Percentiles rank a stretch among this genome's conserved stretches.
phyloP scores from a whole-genome alignment of 2,797 vertebrate genomes.

The Paguma larvata region DNA sequence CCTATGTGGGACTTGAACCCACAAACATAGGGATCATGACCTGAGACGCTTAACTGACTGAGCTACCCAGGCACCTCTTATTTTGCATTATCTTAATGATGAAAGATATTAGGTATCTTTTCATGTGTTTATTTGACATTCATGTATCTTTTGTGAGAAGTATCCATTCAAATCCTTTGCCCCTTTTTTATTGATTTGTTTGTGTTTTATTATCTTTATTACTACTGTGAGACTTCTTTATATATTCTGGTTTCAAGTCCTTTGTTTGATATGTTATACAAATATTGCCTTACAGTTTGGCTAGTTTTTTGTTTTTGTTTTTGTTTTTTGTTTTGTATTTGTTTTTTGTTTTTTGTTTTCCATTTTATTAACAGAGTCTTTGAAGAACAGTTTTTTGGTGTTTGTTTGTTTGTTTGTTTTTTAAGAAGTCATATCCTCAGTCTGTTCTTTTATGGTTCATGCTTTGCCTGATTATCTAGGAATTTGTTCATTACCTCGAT shows the following conservation, averaged over 20 bases:
- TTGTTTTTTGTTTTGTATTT: not conserved
- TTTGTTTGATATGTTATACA: not conserved
- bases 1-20: no score
- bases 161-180: not conserved
- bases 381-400: not conserved
- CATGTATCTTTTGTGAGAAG: not conserved
- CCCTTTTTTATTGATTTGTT: not conserved
- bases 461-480: not conserved
- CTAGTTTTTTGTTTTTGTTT: not conserved
- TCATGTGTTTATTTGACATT: not conserved
- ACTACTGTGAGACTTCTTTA: not conserved
- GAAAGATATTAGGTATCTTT: not conserved
- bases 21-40: no score
- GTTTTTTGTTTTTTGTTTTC: not conserved
- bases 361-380: not conserved
- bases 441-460: not conserved
- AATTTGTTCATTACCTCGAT: not conserved
- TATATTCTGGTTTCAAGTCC: not conserved
- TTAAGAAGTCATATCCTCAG: not conserved
- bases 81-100: not conserved
- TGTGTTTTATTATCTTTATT: not conserved
- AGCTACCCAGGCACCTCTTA: not conserved
- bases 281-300: not conserved
- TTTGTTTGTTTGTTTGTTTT: not conserved
- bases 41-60: no score